phyloP scores from a whole-genome alignment of 1,140 invertebrate species.

The Pseudomyrmex concolor region DNA sequence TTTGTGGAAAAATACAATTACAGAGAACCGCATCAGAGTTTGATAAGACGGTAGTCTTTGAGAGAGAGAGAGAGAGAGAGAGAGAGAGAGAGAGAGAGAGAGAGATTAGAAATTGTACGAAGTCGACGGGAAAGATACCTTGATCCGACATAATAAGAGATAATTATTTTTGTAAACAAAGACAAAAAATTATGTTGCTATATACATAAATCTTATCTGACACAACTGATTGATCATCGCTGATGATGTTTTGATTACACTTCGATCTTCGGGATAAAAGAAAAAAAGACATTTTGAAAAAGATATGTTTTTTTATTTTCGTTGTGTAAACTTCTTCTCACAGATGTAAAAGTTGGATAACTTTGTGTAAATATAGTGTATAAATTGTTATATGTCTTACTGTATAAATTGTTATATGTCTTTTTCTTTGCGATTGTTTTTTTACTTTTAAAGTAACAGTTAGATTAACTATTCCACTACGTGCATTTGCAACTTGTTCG shows the following conservation, averaged over 20 bases:
- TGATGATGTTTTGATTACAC: no score
- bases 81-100: no score
- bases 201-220: not conserved
- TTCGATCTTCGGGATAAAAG: no score
- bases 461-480: not conserved
- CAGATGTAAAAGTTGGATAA: not conserved
- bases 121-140: not conserved
- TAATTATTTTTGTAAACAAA: not conserved
- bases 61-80: no score
- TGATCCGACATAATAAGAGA: not conserved
- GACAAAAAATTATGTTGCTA: not conserved
- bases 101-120: constrained; percentile 18
- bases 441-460: no score
- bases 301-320: no score
- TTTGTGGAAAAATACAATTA: constrained; percentile 3
- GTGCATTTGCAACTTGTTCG: constrained; percentile 17
- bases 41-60: constrained; percentile 24
- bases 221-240: not conserved
- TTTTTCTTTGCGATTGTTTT: no score
- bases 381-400: no score
- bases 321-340: no score
- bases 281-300: no score
- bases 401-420: no score
- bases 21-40: not conserved
- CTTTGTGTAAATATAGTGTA: not conserved